phyloP scores from a whole-genome alignment of 2,888 invertebrate genomes.

The Amphimallon solstitiale region DNA sequence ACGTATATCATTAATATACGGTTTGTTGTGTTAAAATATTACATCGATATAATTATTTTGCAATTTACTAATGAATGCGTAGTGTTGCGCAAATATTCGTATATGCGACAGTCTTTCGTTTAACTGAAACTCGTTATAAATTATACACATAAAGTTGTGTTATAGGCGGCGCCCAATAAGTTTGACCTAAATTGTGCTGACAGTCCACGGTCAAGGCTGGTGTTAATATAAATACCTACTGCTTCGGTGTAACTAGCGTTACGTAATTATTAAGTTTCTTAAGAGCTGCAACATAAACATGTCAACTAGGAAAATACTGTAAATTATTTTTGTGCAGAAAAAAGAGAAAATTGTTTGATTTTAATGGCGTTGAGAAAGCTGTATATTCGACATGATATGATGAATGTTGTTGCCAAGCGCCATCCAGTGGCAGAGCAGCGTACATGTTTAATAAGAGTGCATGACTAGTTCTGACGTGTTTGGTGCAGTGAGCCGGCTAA shows the following conservation, averaged over 20 bases:
- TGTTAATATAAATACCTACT: not conserved
- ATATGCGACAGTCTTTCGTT: conserved; percentile 16
- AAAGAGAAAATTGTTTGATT: too few relatives aligned
- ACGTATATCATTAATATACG: not conserved
- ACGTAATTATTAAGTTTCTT: conserved; percentile 5
- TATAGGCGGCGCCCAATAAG: conserved; percentile 33
- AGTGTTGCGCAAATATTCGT: conserved; percentile 5
- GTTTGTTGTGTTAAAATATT: conserved; percentile 8
- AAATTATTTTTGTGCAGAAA: too few relatives aligned
- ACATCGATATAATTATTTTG: conserved; percentile 23
- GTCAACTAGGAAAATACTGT: too few relatives aligned
- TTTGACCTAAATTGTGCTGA: conserved; percentile 26
- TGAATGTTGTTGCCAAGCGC: too few relatives aligned
- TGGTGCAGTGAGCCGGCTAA: too few relatives aligned
- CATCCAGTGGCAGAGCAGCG: too few relatives aligned
- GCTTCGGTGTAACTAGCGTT: not conserved
- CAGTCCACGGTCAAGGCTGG: conserved; percentile 34
- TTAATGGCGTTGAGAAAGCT: too few relatives aligned
- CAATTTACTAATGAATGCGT: conserved; percentile 26
- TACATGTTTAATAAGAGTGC: too few relatives aligned
- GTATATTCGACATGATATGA: too few relatives aligned
- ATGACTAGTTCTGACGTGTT: too few relatives aligned
- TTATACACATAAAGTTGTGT: not conserved
- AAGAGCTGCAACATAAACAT: too few relatives aligned
- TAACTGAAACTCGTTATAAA: not conserved